Percentiles rank a stretch among this genome's conserved stretches.
These are phyloP conservation scores for Ophioderma brevispina DNA, from an alignment of 35 echinoderm and acorn worm genomes.

Conservation along the genomic window DNA sequence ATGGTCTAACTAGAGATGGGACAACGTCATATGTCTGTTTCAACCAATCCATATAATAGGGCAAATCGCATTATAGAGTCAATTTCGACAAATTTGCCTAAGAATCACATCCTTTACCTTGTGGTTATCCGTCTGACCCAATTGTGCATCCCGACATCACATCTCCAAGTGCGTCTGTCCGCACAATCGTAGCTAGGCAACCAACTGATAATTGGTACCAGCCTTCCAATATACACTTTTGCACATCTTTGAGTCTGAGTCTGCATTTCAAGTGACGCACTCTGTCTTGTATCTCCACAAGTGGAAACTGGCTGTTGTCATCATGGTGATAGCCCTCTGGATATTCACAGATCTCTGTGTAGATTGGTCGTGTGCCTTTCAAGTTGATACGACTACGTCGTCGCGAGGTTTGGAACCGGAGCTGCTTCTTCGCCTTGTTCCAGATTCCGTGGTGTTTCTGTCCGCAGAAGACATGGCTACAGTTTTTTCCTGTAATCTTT, in stretches of 20 bases:
- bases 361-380: conserved; percentile 40
- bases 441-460: too few relatives aligned
- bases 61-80: too few relatives aligned
- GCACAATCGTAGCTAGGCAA: conserved; percentile 61
- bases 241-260: conserved; percentile 3
- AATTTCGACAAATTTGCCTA: too few relatives aligned
- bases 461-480: too few relatives aligned
- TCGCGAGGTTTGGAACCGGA: background rate
- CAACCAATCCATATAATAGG: too few relatives aligned
- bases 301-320: background rate
- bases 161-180: conserved; percentile 21
- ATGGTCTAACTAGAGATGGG: too few relatives aligned
- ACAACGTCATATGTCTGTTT: too few relatives aligned
- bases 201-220: conserved; percentile 69
- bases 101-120: too few relatives aligned
- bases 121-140: conserved; percentile 62
- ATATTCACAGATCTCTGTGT: conserved; percentile 42
- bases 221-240: conserved; percentile 19
- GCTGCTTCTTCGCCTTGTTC: background rate
- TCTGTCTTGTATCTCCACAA: background rate
- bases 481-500: too few relatives aligned
- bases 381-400: background rate
- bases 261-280: background rate
- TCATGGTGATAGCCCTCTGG: conserved; percentile 21
- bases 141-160: conserved; percentile 62